A percentile compares a stretch with the other conserved stretches of the same genome.
These are phyloP conservation scores for Labeo catla DNA, from an alignment of 2,113 vertebrate species.

Conservation along the genomic window DNA sequence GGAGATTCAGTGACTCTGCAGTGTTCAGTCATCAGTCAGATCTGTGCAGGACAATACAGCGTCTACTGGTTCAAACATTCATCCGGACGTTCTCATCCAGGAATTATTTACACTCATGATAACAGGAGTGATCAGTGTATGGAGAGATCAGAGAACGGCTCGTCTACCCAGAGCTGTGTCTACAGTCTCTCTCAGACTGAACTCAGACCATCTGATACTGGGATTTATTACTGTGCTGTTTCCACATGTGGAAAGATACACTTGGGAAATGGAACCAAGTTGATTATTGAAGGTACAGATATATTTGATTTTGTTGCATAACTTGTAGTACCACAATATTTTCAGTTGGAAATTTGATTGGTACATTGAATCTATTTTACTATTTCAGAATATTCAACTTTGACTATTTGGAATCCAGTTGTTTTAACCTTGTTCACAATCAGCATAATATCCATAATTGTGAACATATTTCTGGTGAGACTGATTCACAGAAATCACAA, in stretches of 20 bases:
- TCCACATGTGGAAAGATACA: slow-evolving; percentile 59
- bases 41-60: slow-evolving; percentile 46
- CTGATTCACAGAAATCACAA: not conserved
- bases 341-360: not conserved
- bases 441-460: not conserved
- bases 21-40: slow-evolving; percentile 47
- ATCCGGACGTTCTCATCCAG: slow-evolving; percentile 34
- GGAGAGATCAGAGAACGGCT: slow-evolving; percentile 10
- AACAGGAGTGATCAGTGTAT: slow-evolving; percentile 46
- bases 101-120: slow-evolving; percentile 51
- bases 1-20: slow-evolving; percentile 57
- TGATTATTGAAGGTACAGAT: slow-evolving; percentile 5
- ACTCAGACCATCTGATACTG: slow-evolving; percentile 53
- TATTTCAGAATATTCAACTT: not conserved
- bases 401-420: not conserved
- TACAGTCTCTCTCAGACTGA: slow-evolving; percentile 56
- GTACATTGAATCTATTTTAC: not conserved
- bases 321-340: not conserved
- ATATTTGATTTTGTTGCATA: not conserved
- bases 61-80: slow-evolving; percentile 58
- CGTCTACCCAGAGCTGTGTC: slow-evolving; percentile 48
- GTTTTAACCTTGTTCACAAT: not conserved
- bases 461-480: slow-evolving; percentile 5
- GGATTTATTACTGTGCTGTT: slow-evolving; percentile 62
- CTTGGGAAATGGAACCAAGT: slow-evolving; percentile 58